A percentile compares a stretch with the other conserved stretches of the same genome.
Conservation (phyloP, 2,888 invertebrate species). For the Cheilosia urbana region DNA sequence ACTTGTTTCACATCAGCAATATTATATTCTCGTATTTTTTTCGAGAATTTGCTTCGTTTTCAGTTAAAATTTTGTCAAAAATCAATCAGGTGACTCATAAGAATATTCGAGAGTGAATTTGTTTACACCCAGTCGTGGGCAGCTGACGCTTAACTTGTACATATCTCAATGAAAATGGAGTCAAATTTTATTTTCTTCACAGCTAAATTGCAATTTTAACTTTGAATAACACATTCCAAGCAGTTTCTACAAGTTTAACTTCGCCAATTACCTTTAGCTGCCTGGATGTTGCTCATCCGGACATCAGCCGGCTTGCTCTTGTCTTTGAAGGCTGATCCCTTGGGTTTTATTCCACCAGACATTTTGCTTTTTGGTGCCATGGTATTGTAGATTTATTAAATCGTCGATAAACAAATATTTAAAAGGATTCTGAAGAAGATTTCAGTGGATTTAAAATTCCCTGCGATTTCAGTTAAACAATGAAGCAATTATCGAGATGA, state of each 20-base stretch:
- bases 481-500: constrained; percentile 47
- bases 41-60: constrained; percentile 7
- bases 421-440: constrained; percentile 31
- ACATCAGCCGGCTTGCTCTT: constrained; percentile 98
- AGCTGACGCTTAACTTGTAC: constrained; percentile 33
- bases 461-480: constrained; percentile 37
- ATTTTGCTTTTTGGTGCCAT: constrained; percentile 82
- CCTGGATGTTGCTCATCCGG: constrained; percentile 97
- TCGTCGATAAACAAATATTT: constrained; percentile 26
- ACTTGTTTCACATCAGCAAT: not conserved
- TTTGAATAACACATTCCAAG: constrained; percentile 6
- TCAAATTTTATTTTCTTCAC: not conserved
- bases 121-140: constrained; percentile 70
- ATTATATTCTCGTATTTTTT: not conserved
- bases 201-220: not conserved
- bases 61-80: constrained; percentile 39
- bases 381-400: constrained; percentile 36
- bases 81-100: constrained; percentile 67
- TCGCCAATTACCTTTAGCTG: constrained; percentile 94
- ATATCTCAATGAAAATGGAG: constrained; percentile 44
- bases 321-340: constrained; percentile 90
- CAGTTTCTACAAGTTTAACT: not conserved
- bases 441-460: constrained; percentile 54
- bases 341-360: constrained; percentile 80
- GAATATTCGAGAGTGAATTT: constrained; percentile 68